A percentile compares a stretch with the other conserved stretches of the same genome.
Evolutionary conservation across 2,797 vertebrate genomes (phyloP).

Genomic region (Macroramphosus scolopax): DNA sequence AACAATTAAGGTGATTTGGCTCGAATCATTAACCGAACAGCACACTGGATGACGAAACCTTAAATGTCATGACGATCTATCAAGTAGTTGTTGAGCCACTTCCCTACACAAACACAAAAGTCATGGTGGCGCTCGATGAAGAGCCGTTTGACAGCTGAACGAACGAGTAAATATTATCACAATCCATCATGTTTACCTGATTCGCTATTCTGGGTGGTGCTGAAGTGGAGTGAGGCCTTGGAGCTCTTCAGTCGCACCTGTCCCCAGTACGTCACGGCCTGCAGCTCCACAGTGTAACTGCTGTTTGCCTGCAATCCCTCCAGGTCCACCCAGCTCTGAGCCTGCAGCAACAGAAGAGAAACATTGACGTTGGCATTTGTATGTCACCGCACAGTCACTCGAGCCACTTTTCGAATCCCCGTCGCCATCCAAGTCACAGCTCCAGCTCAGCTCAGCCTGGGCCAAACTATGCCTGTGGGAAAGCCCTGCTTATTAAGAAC

Average conservation of each 20-base stretch:
- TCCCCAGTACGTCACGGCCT: conserved; percentile 91
- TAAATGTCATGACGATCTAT: too few species aligned
- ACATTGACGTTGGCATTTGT: conserved; percentile 39
- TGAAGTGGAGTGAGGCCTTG: conserved; percentile 87
- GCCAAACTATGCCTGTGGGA: conserved; percentile 51
- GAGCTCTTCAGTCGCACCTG: conserved; percentile 90
- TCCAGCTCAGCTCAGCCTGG: conserved; percentile 28
- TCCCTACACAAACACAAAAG: background rate
- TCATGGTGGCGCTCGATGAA: background rate
- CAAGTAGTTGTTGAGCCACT: background rate
- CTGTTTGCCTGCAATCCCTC: conserved; percentile 85
- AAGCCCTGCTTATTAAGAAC: conserved; percentile 69
- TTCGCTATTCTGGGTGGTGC: conserved; percentile 68
- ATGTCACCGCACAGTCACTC: conserved; percentile 48
- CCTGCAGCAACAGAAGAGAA: conserved; percentile 71
- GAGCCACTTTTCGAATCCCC: conserved; percentile 45
- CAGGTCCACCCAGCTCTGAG: conserved; percentile 83
- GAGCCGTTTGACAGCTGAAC: conserved; percentile 8
- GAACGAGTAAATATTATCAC: background rate
- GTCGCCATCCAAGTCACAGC: conserved; percentile 39
- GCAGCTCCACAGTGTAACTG: conserved; percentile 88
- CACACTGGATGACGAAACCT: too few species aligned
- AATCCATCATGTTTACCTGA: conserved; percentile 72
- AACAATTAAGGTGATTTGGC: background rate
- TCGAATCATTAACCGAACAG: background rate